Evolutionary conservation across 2,113 vertebrate species (phyloP).

Genomic region (Todiramphus saurophagus): DNA sequence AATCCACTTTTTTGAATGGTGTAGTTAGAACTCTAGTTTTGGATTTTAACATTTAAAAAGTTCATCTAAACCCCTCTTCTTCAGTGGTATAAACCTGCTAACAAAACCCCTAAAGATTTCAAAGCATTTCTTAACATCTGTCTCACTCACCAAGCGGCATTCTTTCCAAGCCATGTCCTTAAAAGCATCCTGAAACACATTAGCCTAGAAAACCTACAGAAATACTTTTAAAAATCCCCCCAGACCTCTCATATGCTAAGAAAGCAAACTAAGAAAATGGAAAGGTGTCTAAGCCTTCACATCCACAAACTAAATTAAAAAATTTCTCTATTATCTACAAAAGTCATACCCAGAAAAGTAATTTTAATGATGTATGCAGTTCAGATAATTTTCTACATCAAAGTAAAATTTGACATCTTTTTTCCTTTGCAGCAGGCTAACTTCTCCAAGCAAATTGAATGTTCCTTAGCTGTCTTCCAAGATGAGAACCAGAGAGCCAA

Average conservation of each 20-base stretch:
- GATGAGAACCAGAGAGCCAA: not conserved
- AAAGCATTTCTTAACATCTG: not conserved
- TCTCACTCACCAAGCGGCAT: not conserved
- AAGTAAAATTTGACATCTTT: slow-evolving; percentile 14
- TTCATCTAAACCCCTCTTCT: not conserved
- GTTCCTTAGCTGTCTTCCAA: not conserved
- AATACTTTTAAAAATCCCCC: not conserved
- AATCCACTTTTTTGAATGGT: not conserved
- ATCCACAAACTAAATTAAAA: not conserved
- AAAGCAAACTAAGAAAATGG: not conserved
- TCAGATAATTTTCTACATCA: slow-evolving; percentile 25
- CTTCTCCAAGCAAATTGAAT: slow-evolving; percentile 18
- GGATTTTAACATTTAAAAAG: not conserved
- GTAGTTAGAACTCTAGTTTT: not conserved
- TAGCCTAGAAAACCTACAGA: not conserved
- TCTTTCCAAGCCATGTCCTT: not conserved
- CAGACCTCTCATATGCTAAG: not conserved
- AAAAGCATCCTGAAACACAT: not conserved
- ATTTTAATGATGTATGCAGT: slow-evolving; percentile 6
- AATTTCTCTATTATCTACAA: not conserved
- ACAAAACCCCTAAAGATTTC: not conserved
- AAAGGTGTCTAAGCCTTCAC: not conserved
- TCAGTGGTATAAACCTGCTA: not conserved
- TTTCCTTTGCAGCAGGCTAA: slow-evolving; percentile 53
- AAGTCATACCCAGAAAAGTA: not conserved